Evolutionary conservation across 2,888 invertebrate species (phyloP).

Genomic region (Boloria selene): DNA sequence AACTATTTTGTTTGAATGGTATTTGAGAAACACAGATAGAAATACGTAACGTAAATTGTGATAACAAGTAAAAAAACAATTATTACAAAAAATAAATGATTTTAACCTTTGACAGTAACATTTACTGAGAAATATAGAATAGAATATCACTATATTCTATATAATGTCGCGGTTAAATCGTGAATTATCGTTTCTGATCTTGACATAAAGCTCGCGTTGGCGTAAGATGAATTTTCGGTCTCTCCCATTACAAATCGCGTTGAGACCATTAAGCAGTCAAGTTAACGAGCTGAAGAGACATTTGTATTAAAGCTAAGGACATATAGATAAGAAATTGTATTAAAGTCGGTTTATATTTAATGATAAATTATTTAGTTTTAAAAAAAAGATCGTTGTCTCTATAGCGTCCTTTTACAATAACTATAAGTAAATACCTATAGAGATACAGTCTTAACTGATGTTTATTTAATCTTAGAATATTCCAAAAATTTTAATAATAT

Average conservation of each 20-base stretch:
- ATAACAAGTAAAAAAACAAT: too few relatives aligned
- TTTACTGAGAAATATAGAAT: neutral
- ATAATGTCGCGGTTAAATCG: conserved; percentile 4
- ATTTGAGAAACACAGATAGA: too few relatives aligned
- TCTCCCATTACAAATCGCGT: conserved; percentile 29
- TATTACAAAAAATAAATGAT: neutral
- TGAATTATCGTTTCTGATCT: conserved; percentile 16
- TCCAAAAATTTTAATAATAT: too few relatives aligned
- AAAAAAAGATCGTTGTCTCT: too few relatives aligned
- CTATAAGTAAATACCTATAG: too few relatives aligned
- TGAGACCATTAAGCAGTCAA: conserved; percentile 29
- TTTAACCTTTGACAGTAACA: neutral
- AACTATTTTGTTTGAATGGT: too few relatives aligned
- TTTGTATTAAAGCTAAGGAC: conserved; percentile 21
- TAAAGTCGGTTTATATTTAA: neutral
- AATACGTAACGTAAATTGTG: too few relatives aligned
- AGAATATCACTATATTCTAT: neutral
- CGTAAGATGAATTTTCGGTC: conserved; percentile 25
- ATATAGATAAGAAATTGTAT: neutral
- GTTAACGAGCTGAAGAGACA: conserved; percentile 23
- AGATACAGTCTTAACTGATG: too few relatives aligned
- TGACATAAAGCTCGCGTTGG: conserved; percentile 19
- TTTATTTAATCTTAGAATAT: too few relatives aligned
- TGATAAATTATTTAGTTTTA: too few relatives aligned
- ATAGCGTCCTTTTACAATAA: too few relatives aligned